Evolutionary conservation across 2,888 invertebrate species (phyloP).

Genomic region (Cactoblastis cactorum): DNA sequence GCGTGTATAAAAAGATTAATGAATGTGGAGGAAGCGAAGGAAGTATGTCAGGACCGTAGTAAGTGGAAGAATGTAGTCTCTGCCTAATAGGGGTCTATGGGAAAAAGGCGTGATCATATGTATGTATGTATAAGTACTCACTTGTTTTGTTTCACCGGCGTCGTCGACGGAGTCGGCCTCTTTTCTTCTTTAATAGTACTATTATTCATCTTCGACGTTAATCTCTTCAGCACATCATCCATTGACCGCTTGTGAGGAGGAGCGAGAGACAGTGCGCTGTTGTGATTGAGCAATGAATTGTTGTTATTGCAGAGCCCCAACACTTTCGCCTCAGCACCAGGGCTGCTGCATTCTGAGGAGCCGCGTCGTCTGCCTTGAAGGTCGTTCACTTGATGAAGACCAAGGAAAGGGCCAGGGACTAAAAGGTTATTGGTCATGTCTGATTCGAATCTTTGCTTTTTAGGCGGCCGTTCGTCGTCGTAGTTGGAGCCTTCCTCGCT

Average conservation of each 20-base stretch:
- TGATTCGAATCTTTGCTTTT: slow-evolving; percentile 81
- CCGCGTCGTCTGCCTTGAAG: slow-evolving; percentile 68
- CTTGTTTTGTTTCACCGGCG: slow-evolving; percentile 80
- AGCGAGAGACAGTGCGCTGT: slow-evolving; percentile 70
- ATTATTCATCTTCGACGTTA: slow-evolving; percentile 91
- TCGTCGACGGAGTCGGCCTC: slow-evolving; percentile 84
- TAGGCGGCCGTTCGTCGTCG: slow-evolving; percentile 80
- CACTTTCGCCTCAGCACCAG: slow-evolving; percentile 83
- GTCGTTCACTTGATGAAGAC: slow-evolving; percentile 79
- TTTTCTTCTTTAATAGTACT: slow-evolving; percentile 86
- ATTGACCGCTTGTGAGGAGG: slow-evolving; percentile 87
- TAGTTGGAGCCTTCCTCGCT: slow-evolving; percentile 81
- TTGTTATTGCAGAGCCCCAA: slow-evolving; percentile 83
- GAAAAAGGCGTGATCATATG: no score
- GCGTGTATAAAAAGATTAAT: no score
- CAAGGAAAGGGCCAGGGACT: slow-evolving; percentile 73
- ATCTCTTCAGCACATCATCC: slow-evolving; percentile 93
- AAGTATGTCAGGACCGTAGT: no score
- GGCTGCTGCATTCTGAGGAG: slow-evolving; percentile 87
- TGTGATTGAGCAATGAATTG: slow-evolving; percentile 82
- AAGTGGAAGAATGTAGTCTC: no score
- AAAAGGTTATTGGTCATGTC: slow-evolving; percentile 81
- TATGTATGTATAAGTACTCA: slow-evolving; percentile 54
- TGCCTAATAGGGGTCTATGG: no score
- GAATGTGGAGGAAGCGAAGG: no score